phyloP scores from a whole-genome alignment of 1,140 invertebrate genomes.

The Melanaphis sacchari region DNA sequence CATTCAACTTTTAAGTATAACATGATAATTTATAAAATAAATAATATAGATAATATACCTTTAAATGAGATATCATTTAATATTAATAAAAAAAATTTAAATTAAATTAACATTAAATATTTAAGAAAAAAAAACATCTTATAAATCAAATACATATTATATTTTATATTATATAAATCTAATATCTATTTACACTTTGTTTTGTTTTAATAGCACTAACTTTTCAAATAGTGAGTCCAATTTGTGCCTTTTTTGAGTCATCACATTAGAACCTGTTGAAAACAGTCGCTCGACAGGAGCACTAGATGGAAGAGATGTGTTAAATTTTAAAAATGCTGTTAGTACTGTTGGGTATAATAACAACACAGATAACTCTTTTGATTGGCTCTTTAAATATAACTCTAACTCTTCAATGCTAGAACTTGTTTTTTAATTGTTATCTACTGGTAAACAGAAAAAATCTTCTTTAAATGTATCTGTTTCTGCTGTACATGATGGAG shows the following conservation, averaged over 20 bases:
- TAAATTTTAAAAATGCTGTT: background rate
- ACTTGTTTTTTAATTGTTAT: background rate
- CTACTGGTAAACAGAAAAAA: conserved; percentile 31
- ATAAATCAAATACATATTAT: no score
- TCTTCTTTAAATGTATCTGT: background rate
- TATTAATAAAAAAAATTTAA: no score
- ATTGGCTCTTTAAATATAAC: background rate
- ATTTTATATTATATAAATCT: no score
- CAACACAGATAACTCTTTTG: background rate
- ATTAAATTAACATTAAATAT: no score
- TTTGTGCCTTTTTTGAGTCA: conserved; percentile 16
- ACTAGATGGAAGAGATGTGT: background rate
- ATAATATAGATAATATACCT: no score
- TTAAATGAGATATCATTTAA: no score
- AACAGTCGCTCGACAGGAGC: background rate
- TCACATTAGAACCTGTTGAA: background rate
- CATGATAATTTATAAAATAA: no score
- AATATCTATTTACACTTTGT: background rate
- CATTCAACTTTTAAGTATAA: no score
- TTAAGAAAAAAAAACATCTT: no score
- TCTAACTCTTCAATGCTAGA: background rate
- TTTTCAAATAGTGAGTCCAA: conserved; percentile 8
- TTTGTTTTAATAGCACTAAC: conserved; percentile 20
- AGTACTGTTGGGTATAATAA: background rate
- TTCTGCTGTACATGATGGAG: background rate